Percentiles rank a stretch among this genome's conserved stretches.
Conservation (phyloP, 2,113 vertebrate genomes). For the Sphyrna mokarran region DNA sequence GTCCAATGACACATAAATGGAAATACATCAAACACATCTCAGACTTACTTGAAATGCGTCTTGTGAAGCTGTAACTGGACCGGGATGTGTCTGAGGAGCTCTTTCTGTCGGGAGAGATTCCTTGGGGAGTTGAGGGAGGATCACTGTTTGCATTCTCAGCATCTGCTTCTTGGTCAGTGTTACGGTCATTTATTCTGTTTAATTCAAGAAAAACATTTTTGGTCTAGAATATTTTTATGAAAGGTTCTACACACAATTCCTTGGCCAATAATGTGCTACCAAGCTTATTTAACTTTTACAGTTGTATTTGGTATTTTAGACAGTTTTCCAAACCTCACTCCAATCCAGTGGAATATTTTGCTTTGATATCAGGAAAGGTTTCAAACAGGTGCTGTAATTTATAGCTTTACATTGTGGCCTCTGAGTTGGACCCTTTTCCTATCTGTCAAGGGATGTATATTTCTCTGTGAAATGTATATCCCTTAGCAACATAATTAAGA, state of each 20-base stretch:
- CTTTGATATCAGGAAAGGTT: background rate
- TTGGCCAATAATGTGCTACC: background rate
- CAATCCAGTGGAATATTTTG: background rate
- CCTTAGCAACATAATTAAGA: background rate
- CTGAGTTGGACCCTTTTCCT: background rate
- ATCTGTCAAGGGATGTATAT: background rate
- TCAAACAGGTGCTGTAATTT: background rate
- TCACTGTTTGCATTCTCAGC: constrained; percentile 57
- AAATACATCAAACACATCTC: background rate
- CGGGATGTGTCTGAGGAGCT: constrained; percentile 66
- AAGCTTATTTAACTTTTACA: background rate
- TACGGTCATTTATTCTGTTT: constrained; percentile 64
- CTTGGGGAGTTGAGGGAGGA: constrained; percentile 56
- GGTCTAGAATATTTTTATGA: background rate
- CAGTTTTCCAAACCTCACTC: background rate
- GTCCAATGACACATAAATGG: background rate
- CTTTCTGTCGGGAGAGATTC: constrained; percentile 58
- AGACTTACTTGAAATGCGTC: constrained; percentile 70
- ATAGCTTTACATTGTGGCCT: background rate
- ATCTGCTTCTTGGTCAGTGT: constrained; percentile 63
- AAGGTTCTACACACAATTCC: background rate
- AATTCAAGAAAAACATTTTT: background rate
- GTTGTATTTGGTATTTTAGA: background rate
- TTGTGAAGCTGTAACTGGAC: constrained; percentile 69
- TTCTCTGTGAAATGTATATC: too few species aligned